Evolutionary conservation across 2,797 vertebrate genomes (phyloP).

Genomic region (Esox masquinongy): DNA sequence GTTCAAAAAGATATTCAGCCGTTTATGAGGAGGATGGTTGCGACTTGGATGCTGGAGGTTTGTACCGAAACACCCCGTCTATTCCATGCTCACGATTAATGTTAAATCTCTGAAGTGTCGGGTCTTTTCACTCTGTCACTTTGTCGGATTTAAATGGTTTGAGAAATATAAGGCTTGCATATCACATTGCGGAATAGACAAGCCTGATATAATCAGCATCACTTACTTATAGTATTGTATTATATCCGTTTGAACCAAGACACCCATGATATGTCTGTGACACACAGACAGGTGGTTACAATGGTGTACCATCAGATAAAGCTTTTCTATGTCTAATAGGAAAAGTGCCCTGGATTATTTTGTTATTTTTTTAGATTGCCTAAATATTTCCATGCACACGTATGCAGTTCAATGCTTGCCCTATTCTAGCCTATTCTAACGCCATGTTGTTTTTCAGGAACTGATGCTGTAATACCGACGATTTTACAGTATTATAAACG

Average conservation of each 20-base stretch:
- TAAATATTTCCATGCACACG: conserved; percentile 87
- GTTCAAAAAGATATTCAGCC: conserved; percentile 94
- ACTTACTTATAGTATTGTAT: conserved; percentile 46
- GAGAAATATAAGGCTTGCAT: conserved; percentile 18
- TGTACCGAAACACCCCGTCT: conserved; percentile 39
- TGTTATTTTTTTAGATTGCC: conserved; percentile 69
- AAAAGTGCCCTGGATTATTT: conserved; percentile 45
- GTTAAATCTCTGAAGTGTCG: conserved; percentile 44
- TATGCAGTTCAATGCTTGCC: conserved; percentile 83
- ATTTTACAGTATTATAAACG: conserved; percentile 64
- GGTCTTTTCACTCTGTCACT: conserved; percentile 30
- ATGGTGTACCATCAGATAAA: conserved; percentile 14
- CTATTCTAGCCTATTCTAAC: conserved; percentile 63
- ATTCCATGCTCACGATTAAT: conserved; percentile 59
- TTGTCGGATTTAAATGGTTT: conserved; percentile 31
- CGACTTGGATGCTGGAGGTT: conserved; percentile 98
- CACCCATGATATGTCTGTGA: conserved; percentile 35
- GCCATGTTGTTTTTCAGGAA: conserved; percentile 88
- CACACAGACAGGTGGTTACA: conserved; percentile 30
- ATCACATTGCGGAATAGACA: conserved; percentile 39
- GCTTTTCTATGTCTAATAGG: conserved; percentile 16
- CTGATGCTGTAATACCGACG: conserved; percentile 61
- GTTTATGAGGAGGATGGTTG: conserved; percentile 94
- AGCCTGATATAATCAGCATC: conserved; percentile 39
- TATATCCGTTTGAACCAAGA: conserved; percentile 49